Percentiles rank a stretch among this genome's conserved stretches.
These are phyloP conservation scores for Nyleta sp. DNA, from an alignment of 2,888 invertebrate genomes.

Conservation along the genomic window DNA sequence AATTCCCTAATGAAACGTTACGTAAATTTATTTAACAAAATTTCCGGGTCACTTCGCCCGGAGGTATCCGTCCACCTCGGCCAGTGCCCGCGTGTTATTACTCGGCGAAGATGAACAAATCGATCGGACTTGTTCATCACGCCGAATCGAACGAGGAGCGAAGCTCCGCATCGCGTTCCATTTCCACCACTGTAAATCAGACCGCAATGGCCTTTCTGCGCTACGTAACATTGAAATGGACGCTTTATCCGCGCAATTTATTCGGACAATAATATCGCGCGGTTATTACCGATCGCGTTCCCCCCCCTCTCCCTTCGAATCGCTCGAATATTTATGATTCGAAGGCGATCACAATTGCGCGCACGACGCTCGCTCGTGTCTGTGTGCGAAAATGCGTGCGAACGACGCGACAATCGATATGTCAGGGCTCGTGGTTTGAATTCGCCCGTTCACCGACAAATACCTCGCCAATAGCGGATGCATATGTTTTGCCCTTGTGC, in stretches of 20 bases:
- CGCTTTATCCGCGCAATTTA: slow-evolving; percentile 27
- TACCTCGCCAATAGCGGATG: slow-evolving; percentile 40
- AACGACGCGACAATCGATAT: slow-evolving; percentile 39
- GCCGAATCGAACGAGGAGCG: slow-evolving; percentile 25
- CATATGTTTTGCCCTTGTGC: slow-evolving; percentile 37
- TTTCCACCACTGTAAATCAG: slow-evolving; percentile 31
- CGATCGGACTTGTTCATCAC: slow-evolving; percentile 33
- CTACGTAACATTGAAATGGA: slow-evolving; percentile 25
- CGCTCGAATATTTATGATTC: no score
- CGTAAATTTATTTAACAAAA: no score
- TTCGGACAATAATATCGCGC: background rate
- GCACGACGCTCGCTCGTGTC: background rate
- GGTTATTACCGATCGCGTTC: no score
- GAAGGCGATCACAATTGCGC: no score
- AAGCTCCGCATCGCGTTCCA: slow-evolving; percentile 31
- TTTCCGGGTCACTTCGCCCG: background rate
- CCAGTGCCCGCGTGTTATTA: background rate
- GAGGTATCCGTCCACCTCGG: background rate
- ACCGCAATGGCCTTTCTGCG: slow-evolving; percentile 28
- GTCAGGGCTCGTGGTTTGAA: slow-evolving; percentile 30
- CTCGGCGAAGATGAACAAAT: background rate
- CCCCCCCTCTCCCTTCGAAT: no score
- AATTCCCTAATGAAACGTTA: no score
- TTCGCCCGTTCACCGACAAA: slow-evolving; percentile 41
- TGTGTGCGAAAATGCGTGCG: no score